Percentiles rank a stretch among this genome's conserved stretches.
These are phyloP conservation scores for Thaumetopoea pityocampa DNA, from an alignment of 1,140 invertebrate species.

Conservation along the genomic window DNA sequence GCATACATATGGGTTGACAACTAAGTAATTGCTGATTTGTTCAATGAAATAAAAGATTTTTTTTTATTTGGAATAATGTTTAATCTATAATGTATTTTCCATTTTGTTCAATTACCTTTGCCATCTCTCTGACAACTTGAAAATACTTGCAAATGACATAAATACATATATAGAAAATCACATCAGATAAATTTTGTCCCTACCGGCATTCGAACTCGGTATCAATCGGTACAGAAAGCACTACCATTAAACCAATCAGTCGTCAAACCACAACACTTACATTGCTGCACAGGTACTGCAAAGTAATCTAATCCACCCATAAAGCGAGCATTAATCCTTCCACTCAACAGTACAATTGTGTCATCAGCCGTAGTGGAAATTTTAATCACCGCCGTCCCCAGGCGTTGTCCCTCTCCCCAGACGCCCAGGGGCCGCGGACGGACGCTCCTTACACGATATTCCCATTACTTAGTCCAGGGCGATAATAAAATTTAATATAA, in stretches of 20 bases:
- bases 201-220: too few species aligned
- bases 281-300: slow-evolving; percentile 35
- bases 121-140: too few species aligned
- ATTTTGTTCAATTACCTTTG: too few species aligned
- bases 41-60: too few species aligned
- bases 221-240: too few species aligned
- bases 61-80: too few species aligned
- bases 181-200: too few species aligned
- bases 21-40: too few species aligned
- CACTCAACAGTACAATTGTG: slow-evolving; percentile 61
- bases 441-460: slow-evolving; percentile 76
- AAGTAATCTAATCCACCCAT: slow-evolving; percentile 72
- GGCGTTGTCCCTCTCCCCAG: slow-evolving; percentile 22
- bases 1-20: too few species aligned
- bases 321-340: slow-evolving; percentile 69
- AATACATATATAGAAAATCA: too few species aligned
- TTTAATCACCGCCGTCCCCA: slow-evolving; percentile 62
- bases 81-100: too few species aligned
- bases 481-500: slow-evolving; percentile 78
- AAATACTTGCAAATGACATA: too few species aligned
- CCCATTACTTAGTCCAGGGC: slow-evolving; percentile 75
- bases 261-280: slow-evolving; percentile 30
- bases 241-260: background rate
- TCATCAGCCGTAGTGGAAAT: slow-evolving; percentile 73
- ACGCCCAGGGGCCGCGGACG: slow-evolving; percentile 55